These are phyloP conservation scores for Microplitis demolitor DNA, from an alignment of 1,140 invertebrate genomes.

Conservation along the genomic window DNA sequence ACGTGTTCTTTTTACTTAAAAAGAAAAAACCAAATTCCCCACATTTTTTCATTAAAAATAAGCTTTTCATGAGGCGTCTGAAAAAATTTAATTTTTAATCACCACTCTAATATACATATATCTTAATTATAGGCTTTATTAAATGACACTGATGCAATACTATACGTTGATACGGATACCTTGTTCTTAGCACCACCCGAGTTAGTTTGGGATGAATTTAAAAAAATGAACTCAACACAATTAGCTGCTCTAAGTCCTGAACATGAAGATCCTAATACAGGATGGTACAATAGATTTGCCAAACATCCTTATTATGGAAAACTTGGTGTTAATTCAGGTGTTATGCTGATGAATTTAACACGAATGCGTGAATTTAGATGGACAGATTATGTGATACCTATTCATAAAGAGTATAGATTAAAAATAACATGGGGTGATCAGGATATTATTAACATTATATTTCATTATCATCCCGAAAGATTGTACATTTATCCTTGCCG, in stretches of 20 bases:
- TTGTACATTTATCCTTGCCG: slow-evolving; percentile 83
- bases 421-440: slow-evolving; percentile 97
- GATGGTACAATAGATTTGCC: slow-evolving; percentile 96
- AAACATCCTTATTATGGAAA: slow-evolving; percentile 92
- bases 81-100: no score
- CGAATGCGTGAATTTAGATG: slow-evolving; percentile 86
- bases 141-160: slow-evolving; percentile 78
- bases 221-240: slow-evolving; percentile 83
- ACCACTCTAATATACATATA: slow-evolving; percentile 11
- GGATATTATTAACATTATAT: slow-evolving; percentile 96
- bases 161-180: slow-evolving; percentile 95
- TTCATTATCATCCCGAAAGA: slow-evolving; percentile 87
- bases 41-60: no score
- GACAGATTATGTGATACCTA: slow-evolving; percentile 81
- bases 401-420: slow-evolving; percentile 83
- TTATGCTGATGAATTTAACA: slow-evolving; percentile 97
- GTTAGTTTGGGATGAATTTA: slow-evolving; percentile 83
- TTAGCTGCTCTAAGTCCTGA: slow-evolving; percentile 87
- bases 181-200: slow-evolving; percentile 84
- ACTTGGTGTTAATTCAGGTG: slow-evolving; percentile 91
- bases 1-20: no score
- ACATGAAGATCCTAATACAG: slow-evolving; percentile 87
- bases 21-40: no score
- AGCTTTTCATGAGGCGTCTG: no score
- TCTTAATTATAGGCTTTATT: slow-evolving; percentile 72